Percentiles rank a stretch among this genome's conserved stretches.
phyloP scores from a whole-genome alignment of 2,113 vertebrate genomes.

The Pelmatolapia mariae region DNA sequence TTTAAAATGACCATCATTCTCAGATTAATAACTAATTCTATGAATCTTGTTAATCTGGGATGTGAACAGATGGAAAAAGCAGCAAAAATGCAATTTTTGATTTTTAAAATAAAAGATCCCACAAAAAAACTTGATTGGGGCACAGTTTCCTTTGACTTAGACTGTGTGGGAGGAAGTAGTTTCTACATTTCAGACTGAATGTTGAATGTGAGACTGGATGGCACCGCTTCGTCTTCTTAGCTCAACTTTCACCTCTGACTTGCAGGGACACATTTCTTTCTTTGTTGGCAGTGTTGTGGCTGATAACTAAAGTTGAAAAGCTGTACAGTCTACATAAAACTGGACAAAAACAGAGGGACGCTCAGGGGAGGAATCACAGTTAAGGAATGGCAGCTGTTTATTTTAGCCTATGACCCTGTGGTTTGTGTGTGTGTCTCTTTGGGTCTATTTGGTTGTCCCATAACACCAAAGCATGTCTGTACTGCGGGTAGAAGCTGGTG shows the following conservation, averaged over 20 bases:
- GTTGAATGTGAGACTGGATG: neutral
- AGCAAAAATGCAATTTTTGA: neutral
- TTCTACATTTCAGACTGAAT: constrained; percentile 9
- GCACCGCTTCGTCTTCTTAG: neutral
- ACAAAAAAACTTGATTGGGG: neutral
- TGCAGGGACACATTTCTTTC: neutral
- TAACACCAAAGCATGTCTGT: neutral
- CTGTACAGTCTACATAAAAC: neutral
- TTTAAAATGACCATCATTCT: neutral
- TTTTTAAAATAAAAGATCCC: neutral
- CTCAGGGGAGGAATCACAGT: neutral
- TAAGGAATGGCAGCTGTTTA: neutral
- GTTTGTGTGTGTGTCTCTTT: neutral
- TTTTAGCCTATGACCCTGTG: neutral
- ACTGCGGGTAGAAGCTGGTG: neutral
- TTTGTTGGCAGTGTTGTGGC: neutral
- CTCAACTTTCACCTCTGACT: neutral
- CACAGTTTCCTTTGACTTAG: neutral
- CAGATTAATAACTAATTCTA: neutral
- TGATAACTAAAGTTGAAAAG: neutral
- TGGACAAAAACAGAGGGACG: neutral
- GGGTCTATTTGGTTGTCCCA: constrained; percentile 8
- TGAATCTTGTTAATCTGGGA: neutral
- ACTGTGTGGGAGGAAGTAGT: neutral
- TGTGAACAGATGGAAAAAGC: neutral